Evolutionary conservation across 2,888 invertebrate species (phyloP).

Genomic region (Lithophane ornitopus): DNA sequence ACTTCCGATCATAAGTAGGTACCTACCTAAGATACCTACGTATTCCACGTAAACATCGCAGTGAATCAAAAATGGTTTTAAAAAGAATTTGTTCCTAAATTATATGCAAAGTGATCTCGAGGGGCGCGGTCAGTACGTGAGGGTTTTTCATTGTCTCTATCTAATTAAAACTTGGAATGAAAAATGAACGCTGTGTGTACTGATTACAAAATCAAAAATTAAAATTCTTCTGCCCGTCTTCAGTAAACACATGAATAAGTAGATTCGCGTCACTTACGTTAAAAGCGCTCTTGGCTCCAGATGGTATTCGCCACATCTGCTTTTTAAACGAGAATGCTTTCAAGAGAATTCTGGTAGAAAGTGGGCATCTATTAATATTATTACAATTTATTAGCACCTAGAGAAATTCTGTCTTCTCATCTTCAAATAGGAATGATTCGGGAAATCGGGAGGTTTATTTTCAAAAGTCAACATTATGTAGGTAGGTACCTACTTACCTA

Average conservation of each 20-base stretch:
- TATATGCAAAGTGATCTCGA: slow-evolving; percentile 61
- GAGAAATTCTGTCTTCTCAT: slow-evolving; percentile 3
- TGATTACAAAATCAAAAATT: slow-evolving; percentile 63
- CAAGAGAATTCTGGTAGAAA: slow-evolving; percentile 43
- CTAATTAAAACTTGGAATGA: slow-evolving; percentile 66
- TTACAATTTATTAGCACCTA: slow-evolving; percentile 52
- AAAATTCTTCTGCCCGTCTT: slow-evolving; percentile 44
- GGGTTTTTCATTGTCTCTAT: slow-evolving; percentile 61
- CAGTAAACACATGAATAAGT: slow-evolving; percentile 60
- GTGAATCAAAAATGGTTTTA: slow-evolving; percentile 32
- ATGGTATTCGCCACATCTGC: slow-evolving; percentile 59
- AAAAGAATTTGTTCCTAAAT: slow-evolving; percentile 52
- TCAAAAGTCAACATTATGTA: not conserved
- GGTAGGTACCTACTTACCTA: not conserved
- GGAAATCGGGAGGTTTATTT: not conserved
- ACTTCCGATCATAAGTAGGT: not conserved
- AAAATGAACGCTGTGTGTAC: slow-evolving; percentile 61
- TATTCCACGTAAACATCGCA: slow-evolving; percentile 17
- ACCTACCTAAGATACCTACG: not conserved
- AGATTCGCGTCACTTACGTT: slow-evolving; percentile 53
- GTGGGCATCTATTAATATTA: slow-evolving; percentile 51
- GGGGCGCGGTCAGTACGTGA: slow-evolving; percentile 61
- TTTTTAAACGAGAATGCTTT: slow-evolving; percentile 63
- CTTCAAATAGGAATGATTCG: not conserved
- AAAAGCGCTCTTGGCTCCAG: slow-evolving; percentile 58